These are phyloP conservation scores for Zosterops borbonicus DNA, from an alignment of 2,113 vertebrate genomes.

Conservation along the genomic window DNA sequence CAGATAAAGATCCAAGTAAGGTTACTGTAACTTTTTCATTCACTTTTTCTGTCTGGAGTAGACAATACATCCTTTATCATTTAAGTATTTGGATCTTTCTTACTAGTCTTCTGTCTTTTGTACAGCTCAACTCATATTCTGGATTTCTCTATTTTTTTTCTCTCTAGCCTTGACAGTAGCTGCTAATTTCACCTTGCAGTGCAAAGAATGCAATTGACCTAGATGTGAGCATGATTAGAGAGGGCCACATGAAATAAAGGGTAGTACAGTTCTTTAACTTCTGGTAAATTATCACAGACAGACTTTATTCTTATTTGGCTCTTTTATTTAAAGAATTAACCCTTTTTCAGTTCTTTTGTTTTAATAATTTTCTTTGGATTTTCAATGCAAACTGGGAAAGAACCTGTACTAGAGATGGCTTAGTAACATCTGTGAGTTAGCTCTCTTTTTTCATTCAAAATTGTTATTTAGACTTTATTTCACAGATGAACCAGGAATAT, in stretches of 20 bases:
- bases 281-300: neutral
- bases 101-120: neutral
- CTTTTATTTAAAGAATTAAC: neutral
- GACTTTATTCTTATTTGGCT: neutral
- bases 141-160: neutral
- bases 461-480: neutral
- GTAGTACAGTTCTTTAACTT: neutral
- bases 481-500: neutral
- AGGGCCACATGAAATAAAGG: neutral
- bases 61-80: neutral
- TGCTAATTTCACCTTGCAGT: neutral
- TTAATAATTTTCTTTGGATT: neutral
- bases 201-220: neutral
- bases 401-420: neutral
- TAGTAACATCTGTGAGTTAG: neutral
- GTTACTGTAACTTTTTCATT: neutral
- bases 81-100: neutral
- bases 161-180: neutral
- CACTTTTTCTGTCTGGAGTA: neutral
- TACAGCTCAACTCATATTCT: neutral
- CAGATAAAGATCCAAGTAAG: neutral
- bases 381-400: neutral
- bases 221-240: neutral
- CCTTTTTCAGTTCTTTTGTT: neutral
- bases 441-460: neutral